Evolutionary conservation across 2,888 invertebrate genomes (phyloP), one percentile per base, ranked within the genome.

Genomic region (Eurytoma adleriae): DNA sequence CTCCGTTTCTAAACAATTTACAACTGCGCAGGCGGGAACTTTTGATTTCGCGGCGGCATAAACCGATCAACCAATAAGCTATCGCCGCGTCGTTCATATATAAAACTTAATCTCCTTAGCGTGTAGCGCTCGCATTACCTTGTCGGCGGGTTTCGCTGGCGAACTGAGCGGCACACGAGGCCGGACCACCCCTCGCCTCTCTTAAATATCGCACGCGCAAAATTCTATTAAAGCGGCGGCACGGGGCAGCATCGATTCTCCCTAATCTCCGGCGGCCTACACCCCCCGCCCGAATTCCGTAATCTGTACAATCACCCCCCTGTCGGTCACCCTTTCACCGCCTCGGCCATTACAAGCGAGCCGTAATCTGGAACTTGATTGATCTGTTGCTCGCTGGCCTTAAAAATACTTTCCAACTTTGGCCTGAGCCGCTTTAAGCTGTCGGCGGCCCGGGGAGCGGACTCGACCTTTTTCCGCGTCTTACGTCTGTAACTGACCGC

Each of bases 271-370:
- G n/a, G 2, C 40, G 12, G 2, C 27, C 59, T 40, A 40, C 40
- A 7, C 7, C 14, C n/a, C 18, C 16, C n/a, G n/a, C n/a, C n/a
- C n/a, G 54, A 66, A 40, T 24, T 57, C 48, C 56, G 57, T 75
- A 75, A 75, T 68, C 67, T 75, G 67, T 61, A 61, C 57, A 64
- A 73, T 73, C 64, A 73, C 30, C 62, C 13, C 52, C 13, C 30
- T 18, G 59, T 48, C 27, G 52, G 59, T 27, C 68, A 75, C n/a
- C 57, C 48, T 27, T 71, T 40, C 71, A 20, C 20, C 48, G 20
- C 72, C 59, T 14, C 5, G 13, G 13, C 30, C 20, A 59, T 54
- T 27, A 14, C 14, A n/a, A 62, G 20, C 14, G 18, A 2, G 18
- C 67, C 67, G 5, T 50, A 50, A 20, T 13, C 68, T 27, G n/a